Evolutionary conservation across 2,113 vertebrate species (phyloP).

Genomic region (Sprattus sprattus): DNA sequence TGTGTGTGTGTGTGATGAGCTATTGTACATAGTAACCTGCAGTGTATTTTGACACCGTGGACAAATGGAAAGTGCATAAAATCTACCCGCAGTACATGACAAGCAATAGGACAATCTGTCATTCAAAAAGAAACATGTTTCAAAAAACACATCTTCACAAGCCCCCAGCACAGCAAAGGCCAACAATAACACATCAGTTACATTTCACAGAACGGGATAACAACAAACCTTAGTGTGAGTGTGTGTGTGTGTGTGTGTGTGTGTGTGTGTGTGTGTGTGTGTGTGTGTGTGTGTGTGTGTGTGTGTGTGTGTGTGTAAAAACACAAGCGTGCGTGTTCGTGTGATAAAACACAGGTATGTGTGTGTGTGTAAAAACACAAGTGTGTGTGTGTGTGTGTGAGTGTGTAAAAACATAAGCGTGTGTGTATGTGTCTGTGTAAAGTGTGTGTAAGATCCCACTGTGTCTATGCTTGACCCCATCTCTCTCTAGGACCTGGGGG

Average conservation of each 20-base stretch:
- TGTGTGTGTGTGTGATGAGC: too few species aligned
- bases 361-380: not conserved
- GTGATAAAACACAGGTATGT: not conserved
- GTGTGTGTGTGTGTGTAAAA: conserved; percentile 1
- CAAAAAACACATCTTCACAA: not conserved
- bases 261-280: not conserved
- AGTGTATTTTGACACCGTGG: not conserved
- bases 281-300: not conserved
- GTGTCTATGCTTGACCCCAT: not conserved
- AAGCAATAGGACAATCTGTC: conserved; percentile 4
- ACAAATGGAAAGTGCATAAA: not conserved
- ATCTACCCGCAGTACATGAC: not conserved
- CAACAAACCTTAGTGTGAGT: not conserved
- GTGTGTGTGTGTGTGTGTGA: not conserved
- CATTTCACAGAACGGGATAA: not conserved
- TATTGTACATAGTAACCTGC: not conserved
- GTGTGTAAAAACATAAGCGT: too few species aligned
- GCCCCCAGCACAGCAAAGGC: not conserved
- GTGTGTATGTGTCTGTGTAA: not conserved
- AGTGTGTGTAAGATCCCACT: too few species aligned
- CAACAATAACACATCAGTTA: not conserved
- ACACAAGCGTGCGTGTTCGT: not conserved
- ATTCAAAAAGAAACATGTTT: not conserved
- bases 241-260: not conserved
- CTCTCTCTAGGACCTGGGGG: not conserved